Percentiles rank a stretch among this genome's conserved stretches.
These are phyloP conservation scores for Sipha flava DNA, from an alignment of 1,140 invertebrate genomes.

Conservation along the genomic window DNA sequence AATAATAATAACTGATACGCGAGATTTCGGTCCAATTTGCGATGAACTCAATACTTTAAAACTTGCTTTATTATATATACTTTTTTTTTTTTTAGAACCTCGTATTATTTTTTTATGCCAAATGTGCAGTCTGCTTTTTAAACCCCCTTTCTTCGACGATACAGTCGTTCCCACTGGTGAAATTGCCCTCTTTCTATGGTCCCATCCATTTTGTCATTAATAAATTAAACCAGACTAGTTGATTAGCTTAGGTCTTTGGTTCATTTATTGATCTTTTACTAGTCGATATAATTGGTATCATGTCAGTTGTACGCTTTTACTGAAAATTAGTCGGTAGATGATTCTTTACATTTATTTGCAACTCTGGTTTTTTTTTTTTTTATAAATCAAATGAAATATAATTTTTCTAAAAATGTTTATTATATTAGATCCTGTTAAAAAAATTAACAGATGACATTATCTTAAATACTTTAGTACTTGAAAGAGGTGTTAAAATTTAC, in stretches of 20 bases:
- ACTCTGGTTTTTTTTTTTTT: neutral
- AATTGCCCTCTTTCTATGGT: neutral
- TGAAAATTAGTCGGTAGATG: neutral
- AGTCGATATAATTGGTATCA: constrained; percentile 9
- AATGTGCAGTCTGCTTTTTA: neutral
- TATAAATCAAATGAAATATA: too few species aligned
- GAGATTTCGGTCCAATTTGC: neutral
- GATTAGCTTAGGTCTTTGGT: neutral
- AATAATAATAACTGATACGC: neutral
- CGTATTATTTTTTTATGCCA: neutral
- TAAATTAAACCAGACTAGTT: neutral
- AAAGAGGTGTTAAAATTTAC: too few species aligned
- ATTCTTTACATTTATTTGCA: neutral
- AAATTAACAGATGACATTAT: too few species aligned
- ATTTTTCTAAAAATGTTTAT: too few species aligned
- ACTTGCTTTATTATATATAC: neutral
- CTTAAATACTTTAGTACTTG: too few species aligned
- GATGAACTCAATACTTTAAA: neutral
- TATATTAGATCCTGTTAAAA: too few species aligned
- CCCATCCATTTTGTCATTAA: neutral
- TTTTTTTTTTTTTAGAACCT: neutral
- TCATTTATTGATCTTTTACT: constrained; percentile 21
- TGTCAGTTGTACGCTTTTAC: neutral
- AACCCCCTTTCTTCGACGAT: neutral
- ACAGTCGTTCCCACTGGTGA: neutral